Base-by-base conservation (phyloP, 2,113 vertebrate genomes). In the Crotalus viridis region DNA sequence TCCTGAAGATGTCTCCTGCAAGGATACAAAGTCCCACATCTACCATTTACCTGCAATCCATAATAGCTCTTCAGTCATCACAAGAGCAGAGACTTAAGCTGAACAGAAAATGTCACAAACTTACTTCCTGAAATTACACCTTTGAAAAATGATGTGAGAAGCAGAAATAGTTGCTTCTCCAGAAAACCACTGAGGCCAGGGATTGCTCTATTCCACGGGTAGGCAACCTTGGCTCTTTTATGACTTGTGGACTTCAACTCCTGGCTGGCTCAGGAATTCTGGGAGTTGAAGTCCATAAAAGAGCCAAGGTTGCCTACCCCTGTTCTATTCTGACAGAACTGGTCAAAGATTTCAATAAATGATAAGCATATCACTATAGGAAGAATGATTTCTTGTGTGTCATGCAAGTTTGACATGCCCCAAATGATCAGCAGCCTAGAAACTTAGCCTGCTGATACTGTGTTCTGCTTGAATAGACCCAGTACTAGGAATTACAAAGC, bases 1-100 rank as follows among this genome's bases (percentile, higher is more conserved):
- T 99, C 98, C 95, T 98, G 98, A 91, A 99, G 98, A 3, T 98
- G 97, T 93, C 97, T 98, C 93, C 97, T 98, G 95, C 88, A 92
- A 87, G 64, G 93, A 94, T 69, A 87, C 28, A 61, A 85, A 86
- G 46, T 55, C 55, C 52, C 59, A 56, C 61, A 55, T 24, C 0
- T 43, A 21, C 15, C 43, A 9, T 39, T 46, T 54, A 93, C 13
- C 21, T 51, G 39, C 39, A 19, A 10, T 19, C 28, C 5, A 39
- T 81, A 43, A 39, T 28, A 81, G 91, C 51, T 43, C 48, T 88
- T 92, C 22, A 51, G 46, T 10, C 87, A 39, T 9, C 46, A 54
- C 46, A 10, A 13, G 46, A 55, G 64, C 15, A 91, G 28, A 74
- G 17, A 33, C 1, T 52, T 8, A 93, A 64, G 10, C 17, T 10